phyloP scores from a whole-genome alignment of 2,797 vertebrate species.

The Enteromius radiatus region DNA sequence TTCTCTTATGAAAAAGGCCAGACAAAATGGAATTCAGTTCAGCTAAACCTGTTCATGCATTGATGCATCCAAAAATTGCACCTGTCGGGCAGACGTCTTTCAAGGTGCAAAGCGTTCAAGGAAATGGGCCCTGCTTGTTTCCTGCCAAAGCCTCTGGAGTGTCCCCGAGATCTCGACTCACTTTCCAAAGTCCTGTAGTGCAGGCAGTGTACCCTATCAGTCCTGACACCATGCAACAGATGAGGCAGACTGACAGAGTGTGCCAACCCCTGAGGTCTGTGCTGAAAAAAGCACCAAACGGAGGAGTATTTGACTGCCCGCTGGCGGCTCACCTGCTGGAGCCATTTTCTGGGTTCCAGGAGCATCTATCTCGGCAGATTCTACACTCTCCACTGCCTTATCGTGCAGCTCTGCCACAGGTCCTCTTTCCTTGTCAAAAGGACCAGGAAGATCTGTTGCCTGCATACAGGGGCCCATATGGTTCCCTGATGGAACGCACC shows the following conservation, averaged over 20 bases:
- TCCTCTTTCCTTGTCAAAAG: conserved; percentile 14
- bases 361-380: conserved; percentile 57
- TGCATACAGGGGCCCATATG: not conserved
- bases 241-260: conserved; percentile 28
- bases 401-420: conserved; percentile 16
- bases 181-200: conserved; percentile 55
- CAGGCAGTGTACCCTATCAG: conserved; percentile 46
- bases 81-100: conserved; percentile 33
- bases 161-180: conserved; percentile 39
- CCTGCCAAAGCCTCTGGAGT: conserved; percentile 32
- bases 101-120: conserved; percentile 33
- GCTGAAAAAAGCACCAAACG: conserved; percentile 44
- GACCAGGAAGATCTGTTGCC: conserved; percentile 7
- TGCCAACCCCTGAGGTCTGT: conserved; percentile 47
- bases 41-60: not conserved
- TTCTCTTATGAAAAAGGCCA: conserved; percentile 46
- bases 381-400: conserved; percentile 47
- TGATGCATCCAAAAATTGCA: conserved; percentile 20
- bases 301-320: conserved; percentile 44
- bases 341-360: conserved; percentile 56
- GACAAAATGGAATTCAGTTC: conserved; percentile 21
- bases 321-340: conserved; percentile 50
- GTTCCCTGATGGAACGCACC: conserved; percentile 46
- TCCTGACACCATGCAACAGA: conserved; percentile 41
- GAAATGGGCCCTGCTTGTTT: conserved; percentile 23